A percentile compares a stretch with the other conserved stretches of the same genome.
Evolutionary conservation across 1,140 invertebrate genomes (phyloP).

Genomic region (Brachionus rotundiformis): DNA sequence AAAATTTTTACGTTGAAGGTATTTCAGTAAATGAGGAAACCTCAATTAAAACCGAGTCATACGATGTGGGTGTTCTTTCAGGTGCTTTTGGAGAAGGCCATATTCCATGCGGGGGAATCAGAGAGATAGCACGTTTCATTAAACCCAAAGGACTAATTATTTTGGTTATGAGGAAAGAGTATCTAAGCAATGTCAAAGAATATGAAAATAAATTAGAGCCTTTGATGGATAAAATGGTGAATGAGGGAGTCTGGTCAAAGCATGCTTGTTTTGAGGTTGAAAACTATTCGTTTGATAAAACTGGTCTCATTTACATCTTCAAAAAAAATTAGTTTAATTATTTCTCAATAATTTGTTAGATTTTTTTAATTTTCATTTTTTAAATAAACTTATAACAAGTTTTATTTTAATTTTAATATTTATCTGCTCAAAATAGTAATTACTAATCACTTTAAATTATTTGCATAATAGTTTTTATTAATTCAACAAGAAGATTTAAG

Average conservation of each 20-base stretch:
- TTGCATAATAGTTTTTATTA: not conserved
- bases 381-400: not conserved
- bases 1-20: slow-evolving; percentile 54
- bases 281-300: slow-evolving; percentile 59
- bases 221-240: slow-evolving; percentile 54
- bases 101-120: slow-evolving; percentile 61
- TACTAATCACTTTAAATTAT: not conserved
- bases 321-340: slow-evolving; percentile 27
- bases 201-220: slow-evolving; percentile 57
- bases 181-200: slow-evolving; percentile 56
- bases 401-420: not conserved
- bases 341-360: not conserved
- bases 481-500: not conserved
- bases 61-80: slow-evolving; percentile 60
- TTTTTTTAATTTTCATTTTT: not conserved
- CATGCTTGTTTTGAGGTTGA: slow-evolving; percentile 50
- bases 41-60: slow-evolving; percentile 56
- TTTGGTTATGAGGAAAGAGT: slow-evolving; percentile 59
- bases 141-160: slow-evolving; percentile 61
- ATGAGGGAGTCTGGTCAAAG: slow-evolving; percentile 54
- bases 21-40: slow-evolving; percentile 53
- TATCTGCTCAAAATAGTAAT: not conserved
- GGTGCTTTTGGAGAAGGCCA: slow-evolving; percentile 66
- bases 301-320: slow-evolving; percentile 57
- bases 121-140: slow-evolving; percentile 63